phyloP scores from a whole-genome alignment of 2,888 invertebrate genomes.

The Acleris laterana region DNA sequence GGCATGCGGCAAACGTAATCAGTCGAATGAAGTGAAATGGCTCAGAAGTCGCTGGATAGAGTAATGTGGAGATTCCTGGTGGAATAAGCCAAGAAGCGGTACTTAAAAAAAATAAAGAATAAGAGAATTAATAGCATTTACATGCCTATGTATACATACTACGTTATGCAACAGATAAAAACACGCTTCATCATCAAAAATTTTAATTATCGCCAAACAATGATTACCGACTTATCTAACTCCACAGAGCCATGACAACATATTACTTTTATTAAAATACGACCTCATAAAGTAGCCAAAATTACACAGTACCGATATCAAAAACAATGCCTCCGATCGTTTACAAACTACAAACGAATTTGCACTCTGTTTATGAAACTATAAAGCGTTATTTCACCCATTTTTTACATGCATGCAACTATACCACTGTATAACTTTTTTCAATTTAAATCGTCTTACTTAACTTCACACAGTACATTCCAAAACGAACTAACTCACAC shows the following conservation, averaged over 20 bases:
- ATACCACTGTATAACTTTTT: conserved; percentile 78
- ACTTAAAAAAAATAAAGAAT: no score
- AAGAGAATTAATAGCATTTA: no score
- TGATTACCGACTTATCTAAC: conserved; percentile 34
- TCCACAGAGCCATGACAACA: conserved; percentile 49
- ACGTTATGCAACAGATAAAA: not conserved
- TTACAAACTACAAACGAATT: conserved; percentile 46
- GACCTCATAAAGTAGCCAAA: conserved; percentile 76
- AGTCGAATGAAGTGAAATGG: no score
- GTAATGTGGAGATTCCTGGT: no score
- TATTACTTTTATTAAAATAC: conserved; percentile 63
- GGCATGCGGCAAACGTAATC: no score
- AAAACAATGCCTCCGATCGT: conserved; percentile 74
- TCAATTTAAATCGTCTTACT: conserved; percentile 78
- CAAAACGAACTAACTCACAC: conserved; percentile 42
- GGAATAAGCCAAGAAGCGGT: no score
- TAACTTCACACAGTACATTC: conserved; percentile 44
- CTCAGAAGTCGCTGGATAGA: no score
- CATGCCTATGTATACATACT: no score
- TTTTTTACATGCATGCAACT: conserved; percentile 68
- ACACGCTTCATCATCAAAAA: not conserved
- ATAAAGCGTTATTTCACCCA: conserved; percentile 58
- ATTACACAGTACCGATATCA: conserved; percentile 75
- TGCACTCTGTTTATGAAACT: conserved; percentile 44
- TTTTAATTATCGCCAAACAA: conserved; percentile 30